A percentile compares a stretch with the other conserved stretches of the same genome.
phyloP scores from a whole-genome alignment of 2,113 vertebrate species.

The Malurus cyaneus region DNA sequence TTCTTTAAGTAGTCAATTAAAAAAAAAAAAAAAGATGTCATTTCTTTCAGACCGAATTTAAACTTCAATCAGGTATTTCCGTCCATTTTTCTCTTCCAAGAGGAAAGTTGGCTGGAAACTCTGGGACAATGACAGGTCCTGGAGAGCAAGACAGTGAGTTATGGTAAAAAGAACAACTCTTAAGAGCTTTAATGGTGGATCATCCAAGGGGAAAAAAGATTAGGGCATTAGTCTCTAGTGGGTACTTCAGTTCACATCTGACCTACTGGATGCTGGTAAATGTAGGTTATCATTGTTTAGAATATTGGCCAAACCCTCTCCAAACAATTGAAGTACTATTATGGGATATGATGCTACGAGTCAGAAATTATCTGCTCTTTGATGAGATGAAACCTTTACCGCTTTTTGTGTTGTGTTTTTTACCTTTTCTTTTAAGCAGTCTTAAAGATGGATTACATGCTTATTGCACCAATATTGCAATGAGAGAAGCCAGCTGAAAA shows the following conservation, averaged over 20 bases:
- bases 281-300: not conserved
- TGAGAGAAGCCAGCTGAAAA: not conserved
- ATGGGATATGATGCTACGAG: not conserved
- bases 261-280: not conserved
- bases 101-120: constrained; percentile 1
- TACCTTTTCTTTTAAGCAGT: not conserved
- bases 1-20: not conserved
- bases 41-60: not conserved
- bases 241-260: not conserved
- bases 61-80: not conserved
- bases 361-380: not conserved
- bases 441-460: not conserved
- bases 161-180: not conserved
- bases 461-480: not conserved
- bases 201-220: not conserved
- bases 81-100: not conserved
- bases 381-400: not conserved
- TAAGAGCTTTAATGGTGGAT: not conserved
- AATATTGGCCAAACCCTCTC: not conserved
- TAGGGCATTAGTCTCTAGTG: not conserved
- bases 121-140: not conserved
- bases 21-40: not conserved
- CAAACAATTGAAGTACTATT: not conserved
- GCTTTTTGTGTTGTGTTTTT: not conserved
- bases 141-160: constrained; percentile 11